These are phyloP conservation scores for Paramuricea clavata DNA, from an alignment of 92 coral and sea anemone species.

Conservation along the genomic window DNA sequence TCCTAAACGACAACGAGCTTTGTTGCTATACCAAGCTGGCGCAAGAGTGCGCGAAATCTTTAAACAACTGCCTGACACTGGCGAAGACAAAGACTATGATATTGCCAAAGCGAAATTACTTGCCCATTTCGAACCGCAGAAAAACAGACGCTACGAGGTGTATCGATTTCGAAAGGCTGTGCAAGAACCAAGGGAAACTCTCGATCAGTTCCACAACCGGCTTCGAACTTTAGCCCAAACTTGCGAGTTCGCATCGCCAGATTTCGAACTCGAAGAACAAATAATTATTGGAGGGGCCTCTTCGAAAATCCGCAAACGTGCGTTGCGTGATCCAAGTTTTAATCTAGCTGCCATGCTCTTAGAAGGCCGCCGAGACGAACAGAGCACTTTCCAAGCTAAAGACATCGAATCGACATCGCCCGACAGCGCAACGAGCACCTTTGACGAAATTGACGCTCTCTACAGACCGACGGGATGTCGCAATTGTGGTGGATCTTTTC, in stretches of 20 bases:
- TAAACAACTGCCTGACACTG: neutral
- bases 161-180: slow-evolving; percentile 17
- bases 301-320: no score
- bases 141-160: slow-evolving; percentile 39
- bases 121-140: slow-evolving; percentile 37
- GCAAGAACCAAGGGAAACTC: slow-evolving; percentile 38
- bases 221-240: slow-evolving; percentile 28
- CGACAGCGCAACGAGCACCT: neutral
- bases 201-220: slow-evolving; percentile 34
- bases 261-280: no score
- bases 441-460: neutral
- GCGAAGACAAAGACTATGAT: slow-evolving; percentile 2
- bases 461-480: slow-evolving; percentile 24
- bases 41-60: neutral
- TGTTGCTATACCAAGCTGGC: no score
- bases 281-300: no score
- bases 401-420: no score
- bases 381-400: no score
- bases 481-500: neutral
- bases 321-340: no score
- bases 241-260: slow-evolving; percentile 34
- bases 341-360: no score
- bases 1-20: no score
- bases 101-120: slow-evolving; percentile 18
- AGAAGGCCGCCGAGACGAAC: no score